These are phyloP conservation scores for Aptenodytes forsteri DNA, from an alignment of 2,113 vertebrate genomes.

Conservation along the genomic window DNA sequence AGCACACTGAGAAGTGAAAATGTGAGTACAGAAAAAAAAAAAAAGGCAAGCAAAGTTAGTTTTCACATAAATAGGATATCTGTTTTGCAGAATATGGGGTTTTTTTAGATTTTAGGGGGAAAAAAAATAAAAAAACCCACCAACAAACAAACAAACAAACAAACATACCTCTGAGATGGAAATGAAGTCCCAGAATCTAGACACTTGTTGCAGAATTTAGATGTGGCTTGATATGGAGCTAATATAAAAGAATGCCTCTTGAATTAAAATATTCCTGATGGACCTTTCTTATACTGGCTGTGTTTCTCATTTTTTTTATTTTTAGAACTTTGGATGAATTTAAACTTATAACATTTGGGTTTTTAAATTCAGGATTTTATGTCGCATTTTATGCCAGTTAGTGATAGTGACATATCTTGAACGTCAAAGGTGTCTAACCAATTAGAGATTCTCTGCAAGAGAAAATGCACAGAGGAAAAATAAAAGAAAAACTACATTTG, in stretches of 20 bases:
- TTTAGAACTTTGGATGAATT: background rate
- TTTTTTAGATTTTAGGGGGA: background rate
- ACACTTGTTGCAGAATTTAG: background rate
- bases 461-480: background rate
- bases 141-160: background rate
- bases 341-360: background rate
- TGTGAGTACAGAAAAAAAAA: fast-evolving
- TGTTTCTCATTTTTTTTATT: too few species aligned
- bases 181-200: background rate
- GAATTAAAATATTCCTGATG: background rate
- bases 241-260: background rate
- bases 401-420: conserved; percentile 40
- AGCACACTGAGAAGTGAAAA: background rate
- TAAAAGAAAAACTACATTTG: background rate
- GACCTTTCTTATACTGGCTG: background rate
- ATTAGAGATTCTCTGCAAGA: conserved; percentile 35
- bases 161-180: background rate
- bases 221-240: background rate
- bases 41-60: background rate
- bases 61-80: background rate
- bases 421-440: conserved; percentile 56
- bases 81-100: background rate
- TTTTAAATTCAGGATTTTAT: conserved; percentile 8
- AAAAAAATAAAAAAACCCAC: too few species aligned
- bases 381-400: conserved; percentile 5